Conservation (phyloP, 2,888 invertebrate genomes). For the Meganola albula region DNA sequence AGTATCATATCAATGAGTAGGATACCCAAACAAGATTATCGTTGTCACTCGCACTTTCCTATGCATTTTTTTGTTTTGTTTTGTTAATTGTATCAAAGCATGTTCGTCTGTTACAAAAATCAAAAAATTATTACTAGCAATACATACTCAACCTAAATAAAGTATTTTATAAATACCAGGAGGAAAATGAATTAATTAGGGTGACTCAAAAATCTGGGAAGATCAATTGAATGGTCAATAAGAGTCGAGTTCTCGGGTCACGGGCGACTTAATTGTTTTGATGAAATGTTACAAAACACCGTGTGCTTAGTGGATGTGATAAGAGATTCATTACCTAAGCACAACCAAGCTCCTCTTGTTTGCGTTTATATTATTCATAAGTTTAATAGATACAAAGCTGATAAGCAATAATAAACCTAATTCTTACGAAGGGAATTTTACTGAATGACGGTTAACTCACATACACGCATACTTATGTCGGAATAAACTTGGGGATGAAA, state of each 20-base stretch:
- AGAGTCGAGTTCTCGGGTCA: constrained; percentile 60
- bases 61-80: too few species aligned
- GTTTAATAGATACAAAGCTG: constrained; percentile 40
- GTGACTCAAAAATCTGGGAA: constrained; percentile 51
- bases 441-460: constrained; percentile 32
- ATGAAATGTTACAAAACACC: constrained; percentile 36
- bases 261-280: constrained; percentile 57
- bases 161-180: constrained; percentile 20
- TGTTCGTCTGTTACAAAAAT: too few species aligned
- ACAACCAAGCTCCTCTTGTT: constrained; percentile 33
- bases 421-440: constrained; percentile 53
- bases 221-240: constrained; percentile 67
- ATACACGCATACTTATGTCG: constrained; percentile 12
- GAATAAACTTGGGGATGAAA: too few species aligned
- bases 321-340: constrained; percentile 21
- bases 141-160: constrained; percentile 2
- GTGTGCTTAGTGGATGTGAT: constrained; percentile 15
- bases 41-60: too few species aligned
- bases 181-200: constrained; percentile 30
- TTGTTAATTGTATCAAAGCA: too few species aligned
- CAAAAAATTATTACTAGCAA: neutral
- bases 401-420: constrained; percentile 56
- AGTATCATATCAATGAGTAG: too few species aligned
- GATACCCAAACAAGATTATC: too few species aligned
- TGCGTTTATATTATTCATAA: constrained; percentile 29